Percentiles rank a stretch among this genome's conserved stretches.
phyloP scores from a whole-genome alignment of 2,113 vertebrate species.

The Ictalurus punctatus region DNA sequence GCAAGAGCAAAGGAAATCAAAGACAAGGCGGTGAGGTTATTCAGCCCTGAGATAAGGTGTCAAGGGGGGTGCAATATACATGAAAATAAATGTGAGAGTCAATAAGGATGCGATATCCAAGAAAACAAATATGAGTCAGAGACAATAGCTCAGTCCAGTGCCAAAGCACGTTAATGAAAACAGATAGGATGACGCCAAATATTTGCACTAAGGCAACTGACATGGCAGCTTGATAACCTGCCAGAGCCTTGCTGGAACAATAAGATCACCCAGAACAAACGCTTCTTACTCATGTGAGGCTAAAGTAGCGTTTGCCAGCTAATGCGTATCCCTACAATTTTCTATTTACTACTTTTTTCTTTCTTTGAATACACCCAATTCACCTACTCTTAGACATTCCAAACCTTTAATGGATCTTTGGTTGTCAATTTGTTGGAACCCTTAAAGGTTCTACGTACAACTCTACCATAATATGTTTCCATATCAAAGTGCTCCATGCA shows the following conservation, averaged over 20 bases:
- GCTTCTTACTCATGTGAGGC: not conserved
- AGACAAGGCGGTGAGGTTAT: constrained; percentile 40
- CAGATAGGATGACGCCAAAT: constrained; percentile 31
- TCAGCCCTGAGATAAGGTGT: constrained; percentile 52
- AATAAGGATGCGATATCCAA: constrained; percentile 45
- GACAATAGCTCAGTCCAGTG: constrained; percentile 42
- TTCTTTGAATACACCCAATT: not conserved
- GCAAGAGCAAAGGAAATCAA: constrained; percentile 1
- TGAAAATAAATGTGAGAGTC: constrained; percentile 26
- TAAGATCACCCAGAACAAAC: not conserved
- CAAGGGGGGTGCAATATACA: constrained; percentile 29
- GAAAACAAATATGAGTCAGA: constrained; percentile 50
- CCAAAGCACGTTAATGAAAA: constrained; percentile 32
- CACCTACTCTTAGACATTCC: not conserved
- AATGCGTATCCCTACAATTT: not conserved
- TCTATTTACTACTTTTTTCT: not conserved
- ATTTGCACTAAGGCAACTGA: constrained; percentile 16
- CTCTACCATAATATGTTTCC: not conserved
- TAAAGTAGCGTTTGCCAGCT: not conserved
- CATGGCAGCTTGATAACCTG: constrained; percentile 25
- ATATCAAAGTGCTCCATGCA: not conserved
- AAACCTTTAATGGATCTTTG: not conserved
- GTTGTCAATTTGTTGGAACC: not conserved
- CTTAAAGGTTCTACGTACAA: not conserved
- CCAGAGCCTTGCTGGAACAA: not conserved